Conservation (phyloP, 2,888 invertebrate species). For the Nemotelus pantherinus region DNA sequence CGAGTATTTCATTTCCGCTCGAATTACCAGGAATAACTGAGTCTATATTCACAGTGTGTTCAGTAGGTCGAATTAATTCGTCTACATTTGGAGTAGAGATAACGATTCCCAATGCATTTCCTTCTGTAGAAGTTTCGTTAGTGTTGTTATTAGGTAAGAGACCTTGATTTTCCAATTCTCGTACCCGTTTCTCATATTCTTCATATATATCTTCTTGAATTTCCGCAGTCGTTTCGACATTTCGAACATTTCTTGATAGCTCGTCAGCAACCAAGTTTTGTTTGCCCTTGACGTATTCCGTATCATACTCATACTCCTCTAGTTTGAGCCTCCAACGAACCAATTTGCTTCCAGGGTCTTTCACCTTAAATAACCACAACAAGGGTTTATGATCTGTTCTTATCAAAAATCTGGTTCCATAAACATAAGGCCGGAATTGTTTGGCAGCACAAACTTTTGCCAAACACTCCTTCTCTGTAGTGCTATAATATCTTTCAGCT, state of each 20-base stretch:
- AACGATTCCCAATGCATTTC: background rate
- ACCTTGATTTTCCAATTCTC: background rate
- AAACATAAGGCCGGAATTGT: slow-evolving; percentile 54
- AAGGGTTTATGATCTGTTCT: slow-evolving; percentile 56
- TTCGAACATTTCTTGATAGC: background rate
- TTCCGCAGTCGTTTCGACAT: background rate
- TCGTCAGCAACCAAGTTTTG: slow-evolving; percentile 38
- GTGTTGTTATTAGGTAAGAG: background rate
- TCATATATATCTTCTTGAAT: background rate
- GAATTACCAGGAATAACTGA: background rate
- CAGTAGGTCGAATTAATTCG: background rate
- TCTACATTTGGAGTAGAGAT: background rate
- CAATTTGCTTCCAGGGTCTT: slow-evolving; percentile 46
- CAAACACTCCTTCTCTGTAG: slow-evolving; percentile 54
- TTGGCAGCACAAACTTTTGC: slow-evolving; percentile 53
- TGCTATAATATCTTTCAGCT: slow-evolving; percentile 53
- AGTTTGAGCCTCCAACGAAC: slow-evolving; percentile 55
- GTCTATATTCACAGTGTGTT: background rate
- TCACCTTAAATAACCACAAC: slow-evolving; percentile 49
- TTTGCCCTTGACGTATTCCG: slow-evolving; percentile 53
- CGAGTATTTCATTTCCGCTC: background rate
- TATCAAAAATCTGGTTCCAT: slow-evolving; percentile 53
- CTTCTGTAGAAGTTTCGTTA: background rate
- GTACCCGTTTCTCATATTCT: background rate
- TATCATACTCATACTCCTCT: slow-evolving; percentile 54